Base-by-base conservation (phyloP, 2,888 invertebrate species). In the Iselma pallidipennis region DNA sequence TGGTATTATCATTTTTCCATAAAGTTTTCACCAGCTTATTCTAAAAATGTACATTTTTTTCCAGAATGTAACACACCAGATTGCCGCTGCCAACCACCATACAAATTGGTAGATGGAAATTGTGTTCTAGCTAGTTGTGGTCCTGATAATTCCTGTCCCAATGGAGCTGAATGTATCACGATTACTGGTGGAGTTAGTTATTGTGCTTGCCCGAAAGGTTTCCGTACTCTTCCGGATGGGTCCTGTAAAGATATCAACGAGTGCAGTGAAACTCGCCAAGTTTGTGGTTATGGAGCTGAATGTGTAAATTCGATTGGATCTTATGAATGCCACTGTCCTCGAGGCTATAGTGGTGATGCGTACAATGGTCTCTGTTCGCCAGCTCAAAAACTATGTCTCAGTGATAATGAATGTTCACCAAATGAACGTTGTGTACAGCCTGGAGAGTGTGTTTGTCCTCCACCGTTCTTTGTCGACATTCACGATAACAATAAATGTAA, bases 351-450 rank as follows among this genome's bases (percentile, higher is more conserved):
- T 52, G 93, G 94, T 57, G 94, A 95, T 81, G 86, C 92, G 1
- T 89, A 91, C 78, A 89, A 91, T 59, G 92, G 92, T 1, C 85
- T 92, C 19, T 96, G 96, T 77, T 87, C 92, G 2, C 88, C 92
- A 9, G 91, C 91, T 61, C 93, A 92, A 78, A 90, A 92, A 68
- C 87, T 91, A 65, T 96, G 95, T 76, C 87, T 90, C 2, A 89
- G 87, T 66, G 94, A 95, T 76, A 87, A 87, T 58, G 95, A 95
- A 77, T 96, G 96, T 77, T 88, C 88, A 57, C 80, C 89, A 0
- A 95, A 96, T 77, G 95, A 96, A 81, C 92, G 92, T 80, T 96
- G 96, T 78, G 89, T 95, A 25, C 92, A 95, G 79, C 95, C 95
- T 1, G 95, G 95, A 1, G 91, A 94, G 81, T 96, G 96, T 76